phyloP scores from a whole-genome alignment of 2,797 vertebrate species.

The Eremophila alpestris region DNA sequence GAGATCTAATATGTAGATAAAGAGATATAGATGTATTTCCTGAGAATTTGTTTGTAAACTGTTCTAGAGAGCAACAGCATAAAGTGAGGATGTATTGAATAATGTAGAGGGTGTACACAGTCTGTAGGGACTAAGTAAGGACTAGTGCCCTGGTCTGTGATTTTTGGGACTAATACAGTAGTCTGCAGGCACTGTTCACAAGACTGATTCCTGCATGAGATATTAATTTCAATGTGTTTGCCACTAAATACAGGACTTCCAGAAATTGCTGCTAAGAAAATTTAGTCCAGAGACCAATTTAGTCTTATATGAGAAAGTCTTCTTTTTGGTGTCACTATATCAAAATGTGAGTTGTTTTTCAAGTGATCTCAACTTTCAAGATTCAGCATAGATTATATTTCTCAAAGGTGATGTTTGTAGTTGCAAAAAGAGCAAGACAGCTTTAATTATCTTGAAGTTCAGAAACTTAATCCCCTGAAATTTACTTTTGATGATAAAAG shows the following conservation, averaged over 20 bases:
- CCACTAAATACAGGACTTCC: not conserved
- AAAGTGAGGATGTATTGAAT: not conserved
- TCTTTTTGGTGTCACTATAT: not conserved
- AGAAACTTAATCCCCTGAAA: conserved; percentile 53
- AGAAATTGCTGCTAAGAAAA: not conserved
- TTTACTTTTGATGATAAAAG: conserved; percentile 56
- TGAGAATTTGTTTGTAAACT: not conserved
- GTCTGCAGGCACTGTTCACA: not conserved
- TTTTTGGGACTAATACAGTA: not conserved
- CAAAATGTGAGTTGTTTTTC: conserved; percentile 1
- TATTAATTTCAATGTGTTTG: not conserved
- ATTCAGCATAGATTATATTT: conserved; percentile 15
- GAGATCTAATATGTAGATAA: not conserved
- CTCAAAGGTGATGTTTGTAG: conserved; percentile 35
- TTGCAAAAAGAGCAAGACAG: conserved; percentile 12
- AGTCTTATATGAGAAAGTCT: not conserved
- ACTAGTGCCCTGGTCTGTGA: not conserved
- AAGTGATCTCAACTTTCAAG: conserved; percentile 7
- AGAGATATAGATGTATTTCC: not conserved
- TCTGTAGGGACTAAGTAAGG: not conserved
- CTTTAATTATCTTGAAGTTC: conserved; percentile 54
- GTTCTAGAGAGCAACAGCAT: not conserved
- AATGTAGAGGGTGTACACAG: not conserved
- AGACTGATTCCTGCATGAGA: not conserved
- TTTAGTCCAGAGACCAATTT: not conserved